Evolutionary conservation across 2,797 vertebrate genomes (phyloP).

Genomic region (Myotis daubentonii): DNA sequence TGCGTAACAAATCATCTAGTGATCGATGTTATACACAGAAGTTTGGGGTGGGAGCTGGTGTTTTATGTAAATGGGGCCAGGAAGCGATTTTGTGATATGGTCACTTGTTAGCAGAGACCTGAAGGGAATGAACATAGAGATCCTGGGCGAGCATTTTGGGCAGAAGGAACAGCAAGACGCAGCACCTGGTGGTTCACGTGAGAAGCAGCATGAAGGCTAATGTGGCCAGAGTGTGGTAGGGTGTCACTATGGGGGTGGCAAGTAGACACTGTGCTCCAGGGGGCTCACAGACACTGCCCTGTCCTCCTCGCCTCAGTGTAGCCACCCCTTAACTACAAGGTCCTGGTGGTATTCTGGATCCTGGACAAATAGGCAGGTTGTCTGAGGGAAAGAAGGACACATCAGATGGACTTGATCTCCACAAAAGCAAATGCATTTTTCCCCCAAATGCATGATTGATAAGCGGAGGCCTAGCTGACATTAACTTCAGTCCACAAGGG

Average conservation of each 20-base stretch:
- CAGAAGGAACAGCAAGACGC: background rate
- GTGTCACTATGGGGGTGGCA: background rate
- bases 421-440: background rate
- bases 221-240: background rate
- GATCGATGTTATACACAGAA: background rate
- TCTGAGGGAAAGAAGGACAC: background rate
- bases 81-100: background rate
- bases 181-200: background rate
- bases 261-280: background rate
- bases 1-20: background rate
- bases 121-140: background rate
- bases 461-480: background rate
- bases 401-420: background rate
- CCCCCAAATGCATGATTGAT: background rate
- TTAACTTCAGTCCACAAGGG: background rate
- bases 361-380: background rate
- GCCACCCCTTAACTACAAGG: background rate
- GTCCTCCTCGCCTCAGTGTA: rapidly evolving
- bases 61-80: background rate
- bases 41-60: background rate
- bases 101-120: background rate
- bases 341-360: background rate
- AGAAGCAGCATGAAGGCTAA: background rate
- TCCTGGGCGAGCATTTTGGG: background rate
- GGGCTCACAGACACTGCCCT: background rate